Base-by-base conservation (phyloP, 92 coral and sea anemone genomes). In the Phenganax marumi region DNA sequence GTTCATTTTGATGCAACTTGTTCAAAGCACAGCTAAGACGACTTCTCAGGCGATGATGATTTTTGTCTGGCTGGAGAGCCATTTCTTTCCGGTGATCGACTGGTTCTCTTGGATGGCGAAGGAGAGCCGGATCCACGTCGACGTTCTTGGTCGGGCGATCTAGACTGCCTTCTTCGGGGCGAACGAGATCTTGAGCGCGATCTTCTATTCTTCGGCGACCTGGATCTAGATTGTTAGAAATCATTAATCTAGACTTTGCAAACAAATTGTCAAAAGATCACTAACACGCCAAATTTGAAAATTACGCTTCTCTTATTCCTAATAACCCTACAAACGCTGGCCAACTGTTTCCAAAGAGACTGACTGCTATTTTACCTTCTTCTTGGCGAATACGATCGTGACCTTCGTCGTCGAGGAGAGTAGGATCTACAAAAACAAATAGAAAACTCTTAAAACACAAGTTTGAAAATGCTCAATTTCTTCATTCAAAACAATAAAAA, bases 181-280 rank as follows among this genome's bases (percentile, higher is more conserved):
- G 97, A 93, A 48, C 81, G 88, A 33, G 97, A 92, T 79, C 81
- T 89, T 68, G 97, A 91, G 23, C 80, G 75, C 18, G 55, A 57
- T 81, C 68, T 70, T 68, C 87, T 76, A 23, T 54, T 87, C 52
- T 89, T 88, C 22, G 87, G 89, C 43, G 83, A 78, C 16, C 56
- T n/a, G 25, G 83, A 64, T 46, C 87, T 85, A 10, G 90, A 88
- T 84, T 82, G 88, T 48, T 5, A 46, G 3, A 11, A 24, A 46
- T 33, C 43, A 65, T 1, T 12, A 65, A 65, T 11, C 72, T 2
- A 65, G 6, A 22, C 26, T 63, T 63, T 63, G 70, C 43, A 33
- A 5, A 33, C n/a, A n/a, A n/a, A n/a, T n/a, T n/a, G n/a, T n/a
- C n/a, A n/a, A n/a, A n/a, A n/a, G n/a, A n/a, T n/a, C n/a, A n/a